Evolutionary conservation across 2,113 vertebrate species (phyloP), one percentile per base, ranked within the genome.

Genomic region (Aepyceros melampus): DNA sequence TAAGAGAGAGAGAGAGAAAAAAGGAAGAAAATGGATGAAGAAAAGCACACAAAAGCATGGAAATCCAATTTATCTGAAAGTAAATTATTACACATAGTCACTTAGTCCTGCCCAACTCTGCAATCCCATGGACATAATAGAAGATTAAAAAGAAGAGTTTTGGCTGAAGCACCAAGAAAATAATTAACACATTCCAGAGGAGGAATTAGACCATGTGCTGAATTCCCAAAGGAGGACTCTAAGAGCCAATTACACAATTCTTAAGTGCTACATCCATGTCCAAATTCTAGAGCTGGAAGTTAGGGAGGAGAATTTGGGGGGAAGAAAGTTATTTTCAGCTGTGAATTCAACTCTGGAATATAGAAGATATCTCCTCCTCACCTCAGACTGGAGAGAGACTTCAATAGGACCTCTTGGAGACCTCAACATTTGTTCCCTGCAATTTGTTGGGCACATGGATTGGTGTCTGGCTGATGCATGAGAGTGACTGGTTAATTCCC

Each of bases 171-270:
- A 95, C 16, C 47, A 84, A 87, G 64, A 97, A 45, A 96, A 94
- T 92, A 87, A 96, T 95, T 64, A 97, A 91, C 91, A 98, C 91
- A 79, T 95, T 95, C 49, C 51, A 94, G 87, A 94, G 95, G 64
- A 97, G 67, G 89, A 93, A 94, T 96, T 53, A 97, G 81, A 53
- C 91, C 86, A 91, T 91, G 95, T 94, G 95, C 40, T 94, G 51
- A 95, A 95, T 96, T 92, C 71, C 94, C 97, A 92, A 87, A 92
- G 88, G 76, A 93, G 71, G 64, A 94, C 82, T 88, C 64, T 88
- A 76, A 95, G 86, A 97, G 87, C 14, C 23, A 84, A 15, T 79
- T 90, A 87, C 5, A 74, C 29, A 96, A 47, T 92, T 90, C 81
- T 97, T 40, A 83, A 98, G 83, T 92, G 84, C 62, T 84, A 87